Base-by-base conservation (phyloP, 2,888 invertebrate species). In the Dyspetes luteomarginatus region DNA sequence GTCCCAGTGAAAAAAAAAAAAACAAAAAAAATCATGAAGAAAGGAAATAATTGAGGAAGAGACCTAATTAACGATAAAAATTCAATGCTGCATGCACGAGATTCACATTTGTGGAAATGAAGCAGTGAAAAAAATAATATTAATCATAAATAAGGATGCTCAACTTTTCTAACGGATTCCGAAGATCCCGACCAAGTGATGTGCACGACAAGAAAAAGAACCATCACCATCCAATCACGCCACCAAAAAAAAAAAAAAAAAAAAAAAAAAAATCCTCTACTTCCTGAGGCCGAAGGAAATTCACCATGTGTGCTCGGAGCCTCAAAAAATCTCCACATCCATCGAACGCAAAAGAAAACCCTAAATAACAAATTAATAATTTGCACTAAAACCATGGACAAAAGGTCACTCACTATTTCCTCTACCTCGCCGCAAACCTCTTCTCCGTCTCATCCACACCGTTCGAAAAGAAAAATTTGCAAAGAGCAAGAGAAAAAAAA, bases 391-490 rank as follows among this genome's bases (percentile, higher is more conserved):
- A 62, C 17, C 56, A 41, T 15, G 15, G n/a, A n/a, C n/a, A n/a
- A 48, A 45, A 19, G 50, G 50, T 19, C 24, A 30, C 12, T 3
- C 12, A 7, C 24, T 28, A 17, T 52, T 30, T 56, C 65, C 45
- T 56, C 24, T 56, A 65, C 45, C 45, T 19, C 22, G 36, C 43
- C 45, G 28, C 58, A 50, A 71, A 58, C 43, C 48, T 58, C 58
- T 7, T 1, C 28, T 45, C 30, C 30, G 60, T 52, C 52, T 50
- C 12, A 24, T 43, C 26, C 65, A 19, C 45, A 45, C 26, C 60
- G 52, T 56, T 26, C 17, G 56, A 30, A 71, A 56, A 4, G 30
- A 22, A 22, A 4, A 24, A 24, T 19, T 30, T 24, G 12, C 3
- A 9, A 62, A 45, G 17, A 45, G 9, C 0, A 62, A 48, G 30